Conservation (phyloP, 2,113 vertebrate genomes). For the Chaetops frenatus region DNA sequence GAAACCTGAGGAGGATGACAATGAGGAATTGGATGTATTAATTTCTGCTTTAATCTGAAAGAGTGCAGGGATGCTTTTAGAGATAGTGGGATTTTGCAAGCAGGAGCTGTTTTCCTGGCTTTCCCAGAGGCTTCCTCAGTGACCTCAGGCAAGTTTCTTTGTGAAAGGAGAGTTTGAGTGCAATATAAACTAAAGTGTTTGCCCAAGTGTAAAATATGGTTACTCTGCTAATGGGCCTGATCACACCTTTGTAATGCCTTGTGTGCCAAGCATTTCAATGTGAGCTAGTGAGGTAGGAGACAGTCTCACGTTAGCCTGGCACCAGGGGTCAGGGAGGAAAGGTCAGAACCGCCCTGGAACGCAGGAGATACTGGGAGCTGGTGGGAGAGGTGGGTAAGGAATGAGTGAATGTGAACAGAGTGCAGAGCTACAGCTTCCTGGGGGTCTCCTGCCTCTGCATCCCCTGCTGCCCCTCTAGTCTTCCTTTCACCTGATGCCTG, state of each 20-base stretch:
- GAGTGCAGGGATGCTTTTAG: not conserved
- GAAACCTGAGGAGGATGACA: not conserved
- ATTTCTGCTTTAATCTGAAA: conserved; percentile 1
- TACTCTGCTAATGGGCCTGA: not conserved
- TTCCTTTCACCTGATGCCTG: not conserved
- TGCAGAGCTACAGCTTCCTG: not conserved
- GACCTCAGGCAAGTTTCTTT: not conserved
- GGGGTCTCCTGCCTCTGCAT: not conserved
- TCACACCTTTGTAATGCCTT: not conserved
- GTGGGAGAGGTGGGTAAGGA: not conserved
- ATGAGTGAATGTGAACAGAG: not conserved
- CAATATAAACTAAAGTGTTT: conserved; percentile 8
- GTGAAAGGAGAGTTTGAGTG: not conserved
- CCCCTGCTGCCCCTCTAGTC: not conserved
- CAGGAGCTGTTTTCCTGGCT: not conserved
- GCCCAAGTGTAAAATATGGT: not conserved
- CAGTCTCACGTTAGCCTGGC: not conserved
- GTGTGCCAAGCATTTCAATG: not conserved
- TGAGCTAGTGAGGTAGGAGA: not conserved
- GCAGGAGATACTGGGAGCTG: not conserved
- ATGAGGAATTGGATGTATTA: not conserved
- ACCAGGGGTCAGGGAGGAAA: not conserved
- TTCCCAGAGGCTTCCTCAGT: not conserved
- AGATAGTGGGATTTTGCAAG: not conserved
- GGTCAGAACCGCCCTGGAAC: not conserved